Conservation (phyloP, 2,797 vertebrate species). For the Darevskia mixta region DNA sequence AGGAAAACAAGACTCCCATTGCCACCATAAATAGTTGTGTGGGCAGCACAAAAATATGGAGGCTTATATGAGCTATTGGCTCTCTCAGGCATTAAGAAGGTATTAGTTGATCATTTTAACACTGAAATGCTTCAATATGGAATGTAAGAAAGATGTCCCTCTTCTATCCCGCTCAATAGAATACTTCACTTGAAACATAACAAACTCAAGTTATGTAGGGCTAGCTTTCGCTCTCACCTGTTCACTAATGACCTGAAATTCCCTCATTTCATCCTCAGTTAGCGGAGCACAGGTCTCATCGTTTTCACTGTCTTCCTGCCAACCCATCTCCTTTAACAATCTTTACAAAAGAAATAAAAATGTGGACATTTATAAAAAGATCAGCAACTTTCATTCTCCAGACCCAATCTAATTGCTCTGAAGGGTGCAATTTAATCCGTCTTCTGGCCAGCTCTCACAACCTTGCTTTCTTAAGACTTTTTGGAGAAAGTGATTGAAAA, state of each 20-base stretch:
- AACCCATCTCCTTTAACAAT: conserved; percentile 86
- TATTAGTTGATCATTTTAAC: neutral
- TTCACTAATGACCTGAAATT: conserved; percentile 83
- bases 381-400: neutral
- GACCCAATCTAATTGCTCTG: neutral
- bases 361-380: neutral
- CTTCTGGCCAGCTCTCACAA: neutral
- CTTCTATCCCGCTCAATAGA: neutral
- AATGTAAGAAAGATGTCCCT: neutral
- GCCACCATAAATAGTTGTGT: neutral
- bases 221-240: conserved; percentile 74
- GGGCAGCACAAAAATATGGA: neutral
- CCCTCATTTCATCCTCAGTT: conserved; percentile 87
- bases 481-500: no score
- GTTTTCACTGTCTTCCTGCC: conserved; percentile 86
- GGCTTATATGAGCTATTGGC: neutral
- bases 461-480: neutral
- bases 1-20: neutral
- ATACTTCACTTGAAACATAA: neutral
- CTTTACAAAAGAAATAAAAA: conserved; percentile 60
- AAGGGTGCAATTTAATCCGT: neutral
- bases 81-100: neutral
- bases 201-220: neutral
- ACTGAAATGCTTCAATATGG: neutral
- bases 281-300: conserved; percentile 84